Conservation (phyloP, 2,113 vertebrate genomes). For the Ameiurus melas region DNA sequence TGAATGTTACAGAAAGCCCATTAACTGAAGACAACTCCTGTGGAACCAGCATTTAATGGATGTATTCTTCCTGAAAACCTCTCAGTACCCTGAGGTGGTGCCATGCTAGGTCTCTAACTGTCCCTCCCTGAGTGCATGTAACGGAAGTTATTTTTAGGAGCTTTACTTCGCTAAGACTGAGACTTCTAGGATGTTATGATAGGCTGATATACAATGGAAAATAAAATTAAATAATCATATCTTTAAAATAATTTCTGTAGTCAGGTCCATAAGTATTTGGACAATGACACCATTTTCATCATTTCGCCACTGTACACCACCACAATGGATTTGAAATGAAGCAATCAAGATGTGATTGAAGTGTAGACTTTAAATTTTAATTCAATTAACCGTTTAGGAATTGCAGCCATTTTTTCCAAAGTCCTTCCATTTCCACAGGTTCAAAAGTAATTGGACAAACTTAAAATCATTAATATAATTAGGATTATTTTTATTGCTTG, state of each 20-base stretch:
- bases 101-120: neutral
- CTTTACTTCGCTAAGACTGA: neutral
- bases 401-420: no score
- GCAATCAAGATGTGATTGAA: no score
- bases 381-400: no score
- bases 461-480: no score
- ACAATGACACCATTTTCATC: no score
- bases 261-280: no score
- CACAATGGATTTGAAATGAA: no score
- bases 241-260: neutral
- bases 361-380: no score
- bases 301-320: no score
- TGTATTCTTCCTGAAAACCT: neutral
- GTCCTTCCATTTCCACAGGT: no score
- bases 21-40: neutral
- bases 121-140: neutral
- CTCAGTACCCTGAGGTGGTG: conserved; percentile 11
- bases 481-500: no score
- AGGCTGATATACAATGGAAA: neutral
- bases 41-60: neutral
- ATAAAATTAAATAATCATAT: neutral
- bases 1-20: neutral
- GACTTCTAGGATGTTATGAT: neutral
- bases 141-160: conserved; percentile 37
- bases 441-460: no score